These are phyloP conservation scores for Drosophila takahashii DNA, from an alignment of 1,140 invertebrate species.

Conservation along the genomic window DNA sequence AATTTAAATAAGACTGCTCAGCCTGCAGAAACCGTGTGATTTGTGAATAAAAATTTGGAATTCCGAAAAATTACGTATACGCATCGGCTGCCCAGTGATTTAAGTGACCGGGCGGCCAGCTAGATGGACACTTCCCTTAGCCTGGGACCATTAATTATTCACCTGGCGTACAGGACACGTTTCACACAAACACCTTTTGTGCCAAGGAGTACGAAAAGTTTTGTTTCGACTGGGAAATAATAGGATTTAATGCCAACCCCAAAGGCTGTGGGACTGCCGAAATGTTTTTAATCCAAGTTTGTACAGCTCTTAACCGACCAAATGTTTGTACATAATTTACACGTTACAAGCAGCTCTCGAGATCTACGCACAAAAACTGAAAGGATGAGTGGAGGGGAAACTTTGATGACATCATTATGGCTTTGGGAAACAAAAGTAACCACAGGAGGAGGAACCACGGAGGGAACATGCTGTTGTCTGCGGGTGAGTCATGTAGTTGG, in stretches of 20 bases:
- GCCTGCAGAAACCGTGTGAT: neutral
- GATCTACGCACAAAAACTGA: slow-evolving; percentile 32
- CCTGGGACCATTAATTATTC: slow-evolving; percentile 65
- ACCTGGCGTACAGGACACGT: slow-evolving; percentile 53
- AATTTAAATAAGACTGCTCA: slow-evolving; percentile 5
- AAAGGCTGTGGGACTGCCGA: slow-evolving; percentile 14
- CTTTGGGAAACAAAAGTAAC: slow-evolving; percentile 79
- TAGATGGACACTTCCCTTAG: slow-evolving; percentile 10
- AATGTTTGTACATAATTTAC: slow-evolving; percentile 77
- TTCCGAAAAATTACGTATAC: slow-evolving; percentile 24
- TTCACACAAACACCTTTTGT: slow-evolving; percentile 47
- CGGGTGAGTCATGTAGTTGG: slow-evolving; percentile 60
- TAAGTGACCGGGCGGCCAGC: slow-evolving; percentile 13
- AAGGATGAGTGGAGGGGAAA: slow-evolving; percentile 10
- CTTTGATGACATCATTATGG: slow-evolving; percentile 80
- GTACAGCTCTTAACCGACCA: slow-evolving; percentile 46
- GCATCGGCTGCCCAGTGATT: slow-evolving; percentile 19
- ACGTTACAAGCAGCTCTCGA: slow-evolving; percentile 64
- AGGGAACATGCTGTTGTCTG: slow-evolving; percentile 16
- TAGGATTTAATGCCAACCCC: slow-evolving; percentile 68
- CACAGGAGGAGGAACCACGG: slow-evolving; percentile 36
- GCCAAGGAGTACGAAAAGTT: slow-evolving; percentile 32
- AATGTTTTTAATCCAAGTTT: slow-evolving; percentile 66
- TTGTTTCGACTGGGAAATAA: slow-evolving; percentile 55
- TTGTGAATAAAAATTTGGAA: slow-evolving; percentile 8